Percentiles rank a stretch among this genome's conserved stretches.
phyloP scores from a whole-genome alignment of 2,888 invertebrate species.

The Spodoptera picta region DNA sequence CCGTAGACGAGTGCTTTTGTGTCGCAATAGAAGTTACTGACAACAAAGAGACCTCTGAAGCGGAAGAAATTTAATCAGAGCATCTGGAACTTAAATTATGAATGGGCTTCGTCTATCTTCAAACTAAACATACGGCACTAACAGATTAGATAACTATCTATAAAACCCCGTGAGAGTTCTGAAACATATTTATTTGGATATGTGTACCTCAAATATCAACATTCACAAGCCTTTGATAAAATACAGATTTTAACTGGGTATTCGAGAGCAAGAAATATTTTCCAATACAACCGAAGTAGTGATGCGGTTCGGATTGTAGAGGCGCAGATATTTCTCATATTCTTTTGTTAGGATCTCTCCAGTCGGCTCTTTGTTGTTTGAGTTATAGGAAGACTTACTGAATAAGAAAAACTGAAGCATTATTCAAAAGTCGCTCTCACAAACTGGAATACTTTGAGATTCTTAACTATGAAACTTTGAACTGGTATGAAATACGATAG shows the following conservation, averaged over 20 bases:
- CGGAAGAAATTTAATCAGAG: conserved; percentile 76
- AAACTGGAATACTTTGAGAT: conserved; percentile 64
- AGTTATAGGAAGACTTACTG: conserved; percentile 78
- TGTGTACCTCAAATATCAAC: conserved; percentile 28
- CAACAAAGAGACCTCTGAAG: conserved; percentile 71
- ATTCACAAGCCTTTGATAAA: conserved; percentile 45
- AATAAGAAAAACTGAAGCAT: conserved; percentile 80
- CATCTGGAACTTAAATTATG: conserved; percentile 70
- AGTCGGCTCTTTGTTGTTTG: conserved; percentile 82
- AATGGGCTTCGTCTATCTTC: conserved; percentile 56
- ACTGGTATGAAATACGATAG: conserved; percentile 50
- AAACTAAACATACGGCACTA: conserved; percentile 49
- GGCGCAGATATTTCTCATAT: conserved; percentile 84
- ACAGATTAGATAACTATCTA: conserved; percentile 54
- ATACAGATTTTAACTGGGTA: conserved; percentile 57
- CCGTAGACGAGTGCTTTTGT: conserved; percentile 71
- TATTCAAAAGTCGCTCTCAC: conserved; percentile 71
- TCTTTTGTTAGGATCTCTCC: conserved; percentile 82
- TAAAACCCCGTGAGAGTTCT: conserved; percentile 20
- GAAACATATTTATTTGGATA: conserved; percentile 31
- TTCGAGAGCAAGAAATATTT: conserved; percentile 79
- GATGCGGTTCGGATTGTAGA: conserved; percentile 80
- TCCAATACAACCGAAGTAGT: conserved; percentile 80
- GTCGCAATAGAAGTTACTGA: conserved; percentile 68
- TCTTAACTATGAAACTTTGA: conserved; percentile 67